Percentiles rank a stretch among this genome's conserved stretches.
Conservation (phyloP, 2,113 vertebrate genomes). For the Bubalus kerabau region DNA sequence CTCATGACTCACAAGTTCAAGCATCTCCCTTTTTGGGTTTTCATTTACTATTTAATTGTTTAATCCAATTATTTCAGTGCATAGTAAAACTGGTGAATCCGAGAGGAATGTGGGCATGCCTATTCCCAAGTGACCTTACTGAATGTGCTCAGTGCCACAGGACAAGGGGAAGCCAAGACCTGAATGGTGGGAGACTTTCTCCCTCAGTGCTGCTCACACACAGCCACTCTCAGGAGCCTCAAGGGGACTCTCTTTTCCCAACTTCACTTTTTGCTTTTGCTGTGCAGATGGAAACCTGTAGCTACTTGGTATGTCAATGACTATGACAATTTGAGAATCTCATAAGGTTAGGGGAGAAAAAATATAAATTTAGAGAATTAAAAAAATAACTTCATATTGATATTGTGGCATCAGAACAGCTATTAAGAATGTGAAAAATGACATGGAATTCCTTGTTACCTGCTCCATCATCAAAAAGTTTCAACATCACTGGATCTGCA, state of each 20-base stretch:
- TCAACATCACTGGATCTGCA: slow-evolving; percentile 42
- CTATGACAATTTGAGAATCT: neutral
- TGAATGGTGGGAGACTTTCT: neutral
- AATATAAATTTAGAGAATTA: neutral
- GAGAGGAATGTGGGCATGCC: neutral
- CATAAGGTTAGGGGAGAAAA: neutral
- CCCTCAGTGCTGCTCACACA: neutral
- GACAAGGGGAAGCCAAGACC: neutral
- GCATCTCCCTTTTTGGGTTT: neutral
- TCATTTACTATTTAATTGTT: slow-evolving; percentile 4
- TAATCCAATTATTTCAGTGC: neutral
- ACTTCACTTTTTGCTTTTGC: neutral
- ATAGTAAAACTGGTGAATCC: neutral
- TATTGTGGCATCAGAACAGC: neutral
- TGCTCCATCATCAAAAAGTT: slow-evolving; percentile 79
- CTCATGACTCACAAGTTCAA: neutral
- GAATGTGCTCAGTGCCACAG: neutral
- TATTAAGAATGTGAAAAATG: neutral
- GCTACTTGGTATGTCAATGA: neutral
- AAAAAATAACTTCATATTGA: neutral
- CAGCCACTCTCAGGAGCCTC: neutral
- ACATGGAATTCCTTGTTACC: slow-evolving; percentile 60
- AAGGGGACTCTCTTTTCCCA: neutral
- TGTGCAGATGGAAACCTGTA: neutral
- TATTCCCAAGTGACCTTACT: neutral